phyloP scores from a whole-genome alignment of 1,140 invertebrate genomes.

The Zelostemma sp. region DNA sequence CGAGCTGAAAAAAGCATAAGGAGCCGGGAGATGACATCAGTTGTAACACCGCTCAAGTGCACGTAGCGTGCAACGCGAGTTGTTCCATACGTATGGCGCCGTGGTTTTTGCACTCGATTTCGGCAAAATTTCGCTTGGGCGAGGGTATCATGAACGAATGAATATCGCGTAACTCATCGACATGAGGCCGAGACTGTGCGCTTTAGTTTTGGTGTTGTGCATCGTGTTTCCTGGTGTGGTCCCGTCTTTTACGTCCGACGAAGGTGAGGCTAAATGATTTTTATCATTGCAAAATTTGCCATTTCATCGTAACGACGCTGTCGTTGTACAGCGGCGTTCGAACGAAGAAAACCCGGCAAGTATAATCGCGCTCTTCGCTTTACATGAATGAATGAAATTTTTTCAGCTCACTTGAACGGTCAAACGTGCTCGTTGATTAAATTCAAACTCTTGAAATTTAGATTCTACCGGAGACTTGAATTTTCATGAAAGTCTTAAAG shows the following conservation, averaged over 20 bases:
- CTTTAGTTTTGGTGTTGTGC: constrained; percentile 60
- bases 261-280: constrained; percentile 58
- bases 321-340: too few relatives aligned
- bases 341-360: too few relatives aligned
- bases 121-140: constrained; percentile 32
- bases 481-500: constrained; percentile 27
- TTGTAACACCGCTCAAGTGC: constrained; percentile 25
- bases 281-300: too few relatives aligned
- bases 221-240: constrained; percentile 56
- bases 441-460: constrained; percentile 8
- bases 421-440: constrained; percentile 21
- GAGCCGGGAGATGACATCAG: constrained; percentile 9
- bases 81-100: too few relatives aligned
- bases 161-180: constrained; percentile 51
- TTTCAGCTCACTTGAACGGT: not conserved
- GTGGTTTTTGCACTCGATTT: constrained; percentile 38
- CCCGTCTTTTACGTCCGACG: constrained; percentile 62
- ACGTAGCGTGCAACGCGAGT: constrained; percentile 31
- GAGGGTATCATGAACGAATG: constrained; percentile 51
- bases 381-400: too few relatives aligned
- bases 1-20: constrained; percentile 22
- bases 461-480: constrained; percentile 18
- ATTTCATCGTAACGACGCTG: too few relatives aligned
- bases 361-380: too few relatives aligned
- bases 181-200: constrained; percentile 66